Evolutionary conservation across 2,888 invertebrate species (phyloP), one percentile per base, ranked within the genome.

Genomic region (Pristionchus maxplancki): DNA sequence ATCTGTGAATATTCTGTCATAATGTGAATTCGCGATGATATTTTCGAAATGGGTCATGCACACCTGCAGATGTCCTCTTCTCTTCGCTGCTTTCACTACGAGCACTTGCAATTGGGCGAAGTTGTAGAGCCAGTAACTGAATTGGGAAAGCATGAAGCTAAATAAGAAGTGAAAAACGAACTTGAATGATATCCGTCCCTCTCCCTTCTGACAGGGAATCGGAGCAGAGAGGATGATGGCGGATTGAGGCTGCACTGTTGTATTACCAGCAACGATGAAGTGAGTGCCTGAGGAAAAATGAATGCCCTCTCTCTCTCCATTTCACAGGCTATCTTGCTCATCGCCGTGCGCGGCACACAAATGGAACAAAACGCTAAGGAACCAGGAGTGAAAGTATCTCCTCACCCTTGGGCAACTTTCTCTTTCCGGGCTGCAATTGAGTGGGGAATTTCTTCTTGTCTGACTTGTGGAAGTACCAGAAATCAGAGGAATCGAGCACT

Each of bases 71-170:
- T 93, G 93, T 40, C 90, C 81, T 88, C 92, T 89, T 53, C 92
- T 87, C 83, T 90, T 91, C 88, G 90, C 90, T 2, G 92, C 90
- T 74, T 90, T 90, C 48, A 94, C 90, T 31, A 94, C 88, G 5
- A 94, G 86, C 6, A 94, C 93, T 90, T 94, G 94, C 5, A 94
- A 85, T 82, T 93, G 92, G 3, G 94, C 94, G 40, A 91, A 90
- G 86, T 94, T 94, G 90, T 94, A 94, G 15, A 94, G 91, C 94
- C 94, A 94, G 83, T 93, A 94, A 50, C 94, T 94, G 89, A 67
- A 93, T 37, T n/a, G 37, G n/a, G 11, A n/a, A 13, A 37, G 1
- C 3, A 15, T 71, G 71, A 17, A 44, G 34, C 31, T 89, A 40
- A n/a, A 82, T 31, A n/a, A 31, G 71, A 28, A 44, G 44, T 24